Evolutionary conservation across 2,797 vertebrate species (phyloP), one percentile per base, ranked within the genome.

Genomic region (Apogon talboti): DNA sequence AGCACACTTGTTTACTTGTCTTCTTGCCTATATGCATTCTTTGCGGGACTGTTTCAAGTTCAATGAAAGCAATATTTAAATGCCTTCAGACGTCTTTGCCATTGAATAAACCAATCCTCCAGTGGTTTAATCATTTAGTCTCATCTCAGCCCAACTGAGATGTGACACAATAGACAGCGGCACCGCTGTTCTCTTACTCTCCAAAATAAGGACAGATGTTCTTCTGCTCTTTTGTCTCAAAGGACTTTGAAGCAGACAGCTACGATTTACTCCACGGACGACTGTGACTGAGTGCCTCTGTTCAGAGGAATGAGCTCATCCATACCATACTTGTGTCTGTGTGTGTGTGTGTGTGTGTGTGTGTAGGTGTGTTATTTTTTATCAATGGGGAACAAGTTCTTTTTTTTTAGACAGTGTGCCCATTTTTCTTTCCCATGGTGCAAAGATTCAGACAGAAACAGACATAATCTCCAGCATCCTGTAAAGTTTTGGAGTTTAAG

Each of bases 31-130:
- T 45, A 11, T 30, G 4, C 47, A 14, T 19, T 44, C 66, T 74
- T 76, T 21, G 73, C 6, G 1, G 33, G 6, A 54, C 45, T 7
- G 5, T 69, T 85, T 85, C 19, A 79, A 42, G 35, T 76, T 78
- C 66, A 82, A 81, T 72, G 60, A 85, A 71, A 54, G 63, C 54
- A 51, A 58, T 78, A 78, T 84, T 80, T 75, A 76, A 79, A 69
- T 51, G 55, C 57, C 61, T 74, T 11, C 35, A 65, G 68, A 71
- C n/a, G 1, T 45, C 21, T 53, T 54, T 28, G 7, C 24, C 21
- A 11, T 19, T 28, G 49, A 78, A 68, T 46, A 60, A 50, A 71
- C 66, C 35, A 53, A 57, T 76, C 63, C 72, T 72, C 71, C 15
- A 0, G 64, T 68, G 83, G 59, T 78, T 76, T 78, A 76, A 81